These are phyloP conservation scores for Lamellibrachia luymesi DNA, from an alignment of 1,140 invertebrate genomes.

Conservation along the genomic window DNA sequence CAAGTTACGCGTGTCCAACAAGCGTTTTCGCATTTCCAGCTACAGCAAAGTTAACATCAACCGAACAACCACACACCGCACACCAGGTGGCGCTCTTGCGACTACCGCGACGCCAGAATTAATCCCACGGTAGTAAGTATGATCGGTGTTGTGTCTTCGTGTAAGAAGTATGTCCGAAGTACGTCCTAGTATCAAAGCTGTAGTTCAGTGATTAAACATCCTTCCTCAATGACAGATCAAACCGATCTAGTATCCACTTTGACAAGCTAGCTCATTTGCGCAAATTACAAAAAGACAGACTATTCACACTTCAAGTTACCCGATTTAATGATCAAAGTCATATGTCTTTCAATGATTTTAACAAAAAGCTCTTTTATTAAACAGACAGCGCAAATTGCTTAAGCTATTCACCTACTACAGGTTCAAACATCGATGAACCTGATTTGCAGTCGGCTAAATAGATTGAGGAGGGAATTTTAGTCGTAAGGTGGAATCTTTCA, in stretches of 20 bases:
- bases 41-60: neutral
- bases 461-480: neutral
- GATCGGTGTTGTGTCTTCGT: neutral
- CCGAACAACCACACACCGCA: neutral
- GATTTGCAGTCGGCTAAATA: no score
- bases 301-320: no score
- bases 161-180: neutral
- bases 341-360: no score
- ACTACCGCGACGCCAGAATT: neutral
- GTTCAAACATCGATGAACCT: no score
- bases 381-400: no score
- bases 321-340: no score
- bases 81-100: neutral
- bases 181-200: neutral
- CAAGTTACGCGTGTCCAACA: neutral
- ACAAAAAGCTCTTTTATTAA: no score
- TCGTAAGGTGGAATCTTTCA: neutral
- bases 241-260: no score
- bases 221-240: no score
- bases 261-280: no score
- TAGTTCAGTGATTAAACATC: neutral
- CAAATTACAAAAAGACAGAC: no score
- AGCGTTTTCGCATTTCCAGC: neutral
- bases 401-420: no score
- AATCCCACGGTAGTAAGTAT: neutral